Base-by-base conservation (phyloP, 2,888 invertebrate genomes). In the Lepeophtheirus nordmannii region DNA sequence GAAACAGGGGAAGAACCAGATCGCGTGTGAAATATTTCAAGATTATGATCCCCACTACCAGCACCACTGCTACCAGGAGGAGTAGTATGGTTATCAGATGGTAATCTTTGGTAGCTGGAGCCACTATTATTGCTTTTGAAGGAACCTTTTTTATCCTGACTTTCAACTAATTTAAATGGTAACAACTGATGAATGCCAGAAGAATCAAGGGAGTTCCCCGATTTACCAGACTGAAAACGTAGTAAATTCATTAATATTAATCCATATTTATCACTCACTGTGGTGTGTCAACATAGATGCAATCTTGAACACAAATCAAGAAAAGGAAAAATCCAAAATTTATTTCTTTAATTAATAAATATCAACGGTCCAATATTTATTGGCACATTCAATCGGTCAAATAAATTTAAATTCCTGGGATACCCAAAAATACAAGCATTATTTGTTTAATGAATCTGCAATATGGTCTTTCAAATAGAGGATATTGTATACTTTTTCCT, bases 1-100 rank as follows among this genome's bases (percentile, higher is more conserved):
- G 53, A 46, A n/a, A 46, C 53, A 46, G 53, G 53, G 8, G 53
- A 46, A 17, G 53, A 46, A n/a, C 53, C 53, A n/a, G 53, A 46
- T 14, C 53, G 53, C 5, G 53, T 46, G 53, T 46, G 53, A 46
- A 46, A n/a, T 14, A 46, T 46, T 17, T 46, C 53, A 5, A 41
- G 41, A 41, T 41, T 10, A 14, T 46, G 53, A 46, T 46, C n/a
- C 5, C 17, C 53, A 14, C 53, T 17, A 17, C 53, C 53, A 17
- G n/a, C 53, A 11, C 41, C 41, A 41, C 10, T 41, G 10, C 41
- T 14, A 11, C 41, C 41, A 11, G 11, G 11, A 17, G 14, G 8
- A 8, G n/a, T 46, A 17, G 8, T 1, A 7, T 30, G 30, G 14
- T 5, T n/a, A 14, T 46, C 53, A n/a, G 53, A 46, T 11, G 14